A percentile compares a stretch with the other conserved stretches of the same genome.
These are phyloP conservation scores for Coregonus clupeaformis DNA, from an alignment of 2,113 vertebrate species.

Conservation along the genomic window DNA sequence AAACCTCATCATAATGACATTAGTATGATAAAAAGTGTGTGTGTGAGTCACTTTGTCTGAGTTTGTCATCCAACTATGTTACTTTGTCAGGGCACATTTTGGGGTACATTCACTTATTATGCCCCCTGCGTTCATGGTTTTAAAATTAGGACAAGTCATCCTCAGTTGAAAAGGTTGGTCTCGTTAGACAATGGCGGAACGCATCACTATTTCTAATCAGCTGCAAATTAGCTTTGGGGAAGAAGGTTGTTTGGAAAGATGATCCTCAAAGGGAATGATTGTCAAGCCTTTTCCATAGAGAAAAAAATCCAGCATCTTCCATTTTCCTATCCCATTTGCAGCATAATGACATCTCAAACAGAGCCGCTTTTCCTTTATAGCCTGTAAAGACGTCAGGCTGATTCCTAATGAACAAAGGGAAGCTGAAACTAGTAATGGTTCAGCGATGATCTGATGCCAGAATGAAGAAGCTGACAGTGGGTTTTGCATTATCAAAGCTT, in stretches of 20 bases:
- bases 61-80: constrained; percentile 34
- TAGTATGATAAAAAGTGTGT: neutral
- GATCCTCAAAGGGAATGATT: constrained; percentile 9
- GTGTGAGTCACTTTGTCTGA: neutral
- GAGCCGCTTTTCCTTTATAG: constrained; percentile 29
- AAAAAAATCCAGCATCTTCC: constrained; percentile 14
- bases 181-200: neutral
- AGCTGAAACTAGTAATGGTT: constrained; percentile 10
- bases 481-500: constrained; percentile 50
- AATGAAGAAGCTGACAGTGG: constrained; percentile 38
- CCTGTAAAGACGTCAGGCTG: constrained; percentile 18
- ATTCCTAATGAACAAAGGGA: constrained; percentile 26
- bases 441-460: constrained; percentile 6
- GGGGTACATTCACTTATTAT: constrained; percentile 42
- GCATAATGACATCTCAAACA: constrained; percentile 25
- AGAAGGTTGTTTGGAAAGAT: constrained; percentile 3
- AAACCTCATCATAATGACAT: neutral
- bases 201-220: constrained; percentile 20
- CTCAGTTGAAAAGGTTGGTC: neutral
- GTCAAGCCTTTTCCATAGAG: constrained; percentile 14
- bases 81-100: constrained; percentile 40
- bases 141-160: neutral
- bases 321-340: constrained; percentile 26
- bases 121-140: neutral
- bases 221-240: constrained; percentile 7